Evolutionary conservation across 1,140 invertebrate genomes (phyloP), one percentile per base, ranked within the genome.

Genomic region (Pseudobourletiella spinata): DNA sequence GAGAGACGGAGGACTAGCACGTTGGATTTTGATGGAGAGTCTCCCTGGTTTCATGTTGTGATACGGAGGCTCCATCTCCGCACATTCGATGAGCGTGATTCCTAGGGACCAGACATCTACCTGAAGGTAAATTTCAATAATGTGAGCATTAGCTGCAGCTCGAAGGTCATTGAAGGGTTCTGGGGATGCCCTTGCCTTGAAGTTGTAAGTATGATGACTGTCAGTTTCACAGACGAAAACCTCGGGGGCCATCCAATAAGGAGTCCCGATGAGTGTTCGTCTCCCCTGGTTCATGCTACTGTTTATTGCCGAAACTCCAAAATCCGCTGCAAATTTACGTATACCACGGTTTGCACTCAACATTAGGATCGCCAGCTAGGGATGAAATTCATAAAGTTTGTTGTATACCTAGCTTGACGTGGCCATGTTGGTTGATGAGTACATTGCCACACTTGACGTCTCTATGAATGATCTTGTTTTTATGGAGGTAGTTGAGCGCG

Each of bases 261-360:
- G 26, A 30, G 44, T 52, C 28, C 91, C 91, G 74, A 99, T 99
- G 75, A 99, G 98, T 0, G 95, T 97, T 76, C 98, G 92, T 72
- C 96, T 87, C 75, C 94, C 95, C 75, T 98, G 93, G 44, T 92
- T 77, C 4, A 92, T 95, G 69, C 87, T 87, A 74, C 95, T 96
- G 76, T 98, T 97, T 79, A 96, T 96, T n/a, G 95, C 95, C 51
- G 95, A 98, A 15, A 99, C 96, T 68, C 96, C 96, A 83, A 99
- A 99, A 79, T 99, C 96, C 75, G 95, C 96, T 97, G 71, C 43
- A 76, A 73, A 67, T 39, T 39, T n/a, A n/a, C n/a, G n/a, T n/a
- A n/a, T n/a, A n/a, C n/a, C n/a, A n/a, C n/a, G n/a, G n/a, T n/a
- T n/a, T n/a, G n/a, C n/a, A n/a, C n/a, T n/a, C n/a, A n/a, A n/a